phyloP scores from a whole-genome alignment of 2,113 vertebrate species.

The Tringa solitaria region DNA sequence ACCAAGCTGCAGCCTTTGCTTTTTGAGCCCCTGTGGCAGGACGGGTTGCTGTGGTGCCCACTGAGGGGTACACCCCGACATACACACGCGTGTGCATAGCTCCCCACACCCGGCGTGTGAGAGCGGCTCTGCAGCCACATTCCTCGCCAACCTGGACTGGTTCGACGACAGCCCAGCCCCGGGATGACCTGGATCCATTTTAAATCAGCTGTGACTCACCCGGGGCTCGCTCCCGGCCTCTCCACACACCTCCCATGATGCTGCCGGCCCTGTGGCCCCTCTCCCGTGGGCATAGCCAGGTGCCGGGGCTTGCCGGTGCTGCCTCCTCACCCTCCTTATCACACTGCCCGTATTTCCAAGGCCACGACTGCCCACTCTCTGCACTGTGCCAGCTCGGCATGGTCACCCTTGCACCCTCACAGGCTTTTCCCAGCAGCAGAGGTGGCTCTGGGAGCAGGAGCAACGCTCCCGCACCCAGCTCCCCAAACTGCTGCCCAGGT shows the following conservation, averaged over 20 bases:
- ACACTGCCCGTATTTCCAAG: neutral
- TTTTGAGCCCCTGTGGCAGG: neutral
- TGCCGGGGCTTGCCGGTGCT: rapidly evolving
- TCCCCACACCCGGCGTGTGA: rapidly evolving
- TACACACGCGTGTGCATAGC: rapidly evolving
- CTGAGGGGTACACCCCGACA: rapidly evolving
- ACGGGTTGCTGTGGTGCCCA: neutral
- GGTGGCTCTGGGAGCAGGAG: neutral
- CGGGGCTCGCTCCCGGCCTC: neutral
- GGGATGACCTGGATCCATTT: slow-evolving; percentile 56
- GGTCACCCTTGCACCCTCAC: rapidly evolving
- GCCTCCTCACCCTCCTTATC: neutral
- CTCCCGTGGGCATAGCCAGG: rapidly evolving
- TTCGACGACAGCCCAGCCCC: slow-evolving; percentile 7
- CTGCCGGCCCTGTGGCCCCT: rapidly evolving
- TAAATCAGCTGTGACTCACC: slow-evolving; percentile 53
- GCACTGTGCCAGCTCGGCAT: rapidly evolving
- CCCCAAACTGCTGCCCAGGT: neutral
- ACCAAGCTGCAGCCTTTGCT: neutral
- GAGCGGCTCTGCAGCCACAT: neutral
- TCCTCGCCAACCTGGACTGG: slow-evolving; percentile 11
- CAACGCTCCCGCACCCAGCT: neutral
- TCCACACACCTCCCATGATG: neutral
- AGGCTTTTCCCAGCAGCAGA: neutral
- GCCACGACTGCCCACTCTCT: neutral